A percentile compares a stretch with the other conserved stretches of the same genome.
These are phyloP conservation scores for Antrozous pallidus DNA, from an alignment of 2,797 vertebrate genomes.

Conservation along the genomic window DNA sequence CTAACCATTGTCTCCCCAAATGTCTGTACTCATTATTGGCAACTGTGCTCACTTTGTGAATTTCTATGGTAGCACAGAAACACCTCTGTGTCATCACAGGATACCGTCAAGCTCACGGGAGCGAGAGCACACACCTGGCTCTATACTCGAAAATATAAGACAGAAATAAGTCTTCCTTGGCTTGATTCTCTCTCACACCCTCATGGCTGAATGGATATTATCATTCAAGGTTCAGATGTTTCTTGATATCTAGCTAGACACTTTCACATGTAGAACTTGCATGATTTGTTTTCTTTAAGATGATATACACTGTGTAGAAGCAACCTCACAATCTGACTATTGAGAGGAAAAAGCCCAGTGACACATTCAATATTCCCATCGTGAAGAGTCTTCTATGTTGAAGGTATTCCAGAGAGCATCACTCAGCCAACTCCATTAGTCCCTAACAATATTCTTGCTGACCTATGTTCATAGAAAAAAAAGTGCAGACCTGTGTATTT, in stretches of 20 bases:
- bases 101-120: background rate
- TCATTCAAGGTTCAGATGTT: background rate
- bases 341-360: background rate
- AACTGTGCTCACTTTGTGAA: background rate
- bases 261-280: background rate
- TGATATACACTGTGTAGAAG: background rate
- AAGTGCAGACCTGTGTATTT: background rate
- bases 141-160: background rate
- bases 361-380: background rate
- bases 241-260: background rate
- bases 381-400: background rate
- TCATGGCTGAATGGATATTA: background rate
- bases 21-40: fast-evolving
- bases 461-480: background rate
- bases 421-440: background rate
- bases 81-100: background rate
- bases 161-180: background rate
- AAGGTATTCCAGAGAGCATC: background rate
- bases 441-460: background rate
- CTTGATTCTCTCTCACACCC: background rate
- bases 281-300: background rate
- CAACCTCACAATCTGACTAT: background rate
- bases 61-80: background rate
- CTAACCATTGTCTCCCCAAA: background rate
- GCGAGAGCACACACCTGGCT: background rate